Evolutionary conservation across 2,113 vertebrate genomes (phyloP).

Genomic region (Oceanodroma tethys): DNA sequence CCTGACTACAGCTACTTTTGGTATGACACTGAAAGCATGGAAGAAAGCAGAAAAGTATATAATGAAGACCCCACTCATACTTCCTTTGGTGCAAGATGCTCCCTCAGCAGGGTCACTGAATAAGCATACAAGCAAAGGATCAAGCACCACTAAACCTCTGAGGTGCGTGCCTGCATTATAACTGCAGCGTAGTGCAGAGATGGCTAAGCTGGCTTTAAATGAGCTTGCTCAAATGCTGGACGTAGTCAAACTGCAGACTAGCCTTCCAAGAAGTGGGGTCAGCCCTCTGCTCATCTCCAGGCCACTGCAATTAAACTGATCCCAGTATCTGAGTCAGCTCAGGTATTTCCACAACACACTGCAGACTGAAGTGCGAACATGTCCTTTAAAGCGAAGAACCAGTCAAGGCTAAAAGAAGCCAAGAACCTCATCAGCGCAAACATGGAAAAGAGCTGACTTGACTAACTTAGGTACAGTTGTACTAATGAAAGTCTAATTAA

Average conservation of each 20-base stretch:
- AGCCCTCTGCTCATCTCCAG: not conserved
- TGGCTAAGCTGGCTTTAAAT: not conserved
- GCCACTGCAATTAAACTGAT: not conserved
- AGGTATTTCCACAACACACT: not conserved
- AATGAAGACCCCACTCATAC: not conserved
- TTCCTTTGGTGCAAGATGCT: not conserved
- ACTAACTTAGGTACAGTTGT: not conserved
- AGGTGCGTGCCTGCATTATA: rapidly evolving
- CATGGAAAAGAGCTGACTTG: not conserved
- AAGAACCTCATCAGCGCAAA: not conserved
- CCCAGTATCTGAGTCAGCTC: not conserved
- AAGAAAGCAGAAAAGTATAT: not conserved
- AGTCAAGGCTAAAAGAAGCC: not conserved
- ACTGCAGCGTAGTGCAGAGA: not conserved
- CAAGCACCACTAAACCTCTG: not conserved
- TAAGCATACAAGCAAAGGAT: not conserved
- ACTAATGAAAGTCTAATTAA: constrained; percentile 48
- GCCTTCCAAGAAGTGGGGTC: not conserved
- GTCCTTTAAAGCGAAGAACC: not conserved
- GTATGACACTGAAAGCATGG: not conserved
- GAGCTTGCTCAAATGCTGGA: not conserved
- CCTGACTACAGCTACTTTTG: not conserved
- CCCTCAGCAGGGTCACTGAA: not conserved
- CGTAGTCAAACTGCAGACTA: not conserved
- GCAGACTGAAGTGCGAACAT: not conserved